Evolutionary conservation across 2,888 invertebrate species (phyloP), one percentile per base, ranked within the genome.

Genomic region (Drosophila cracens): DNA sequence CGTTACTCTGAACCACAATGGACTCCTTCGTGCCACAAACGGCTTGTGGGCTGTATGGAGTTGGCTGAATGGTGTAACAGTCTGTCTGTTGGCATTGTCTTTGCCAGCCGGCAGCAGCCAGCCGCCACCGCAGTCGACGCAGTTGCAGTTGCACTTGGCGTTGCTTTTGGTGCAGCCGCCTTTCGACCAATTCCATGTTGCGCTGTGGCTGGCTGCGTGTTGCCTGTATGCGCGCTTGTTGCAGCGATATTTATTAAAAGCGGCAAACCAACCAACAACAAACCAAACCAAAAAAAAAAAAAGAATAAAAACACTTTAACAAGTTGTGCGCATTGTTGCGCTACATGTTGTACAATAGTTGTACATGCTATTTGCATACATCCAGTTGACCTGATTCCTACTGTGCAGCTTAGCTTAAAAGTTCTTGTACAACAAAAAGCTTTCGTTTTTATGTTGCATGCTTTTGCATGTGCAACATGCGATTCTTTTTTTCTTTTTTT

Each of bases 341-440:
- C 76, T 51, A 33, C 79, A 75, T 79, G 76, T 79, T 74, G 66
- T 71, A 81, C 82, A 71, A 76, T 74, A 70, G 67, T 83, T 70
- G 71, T 57, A 83, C 86, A 83, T 74, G 74, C 51, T 73, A 79
- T 75, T 83, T 82, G 81, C 84, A 84, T 84, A 84, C 77, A 85
- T 87, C 85, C 85, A 81, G 79, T 70, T 85, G 85, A 85, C 85
- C 85, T 68, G 80, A 84, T 84, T 85, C 63, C 71, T 29, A 61
- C 75, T 65, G 76, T 68, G 63, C 25, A 53, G 52, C 25, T 57
- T 56, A 29, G 48, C 18, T 34, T 18, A 38, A 76, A 64, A 58
- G 52, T 64, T 65, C 53, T 48, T 51, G 63, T 63, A 63, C 61
- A 46, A 13, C 51, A 69, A 38, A 40, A 49, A 54, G 61, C 31